Evolutionary conservation across 2,797 vertebrate species (phyloP).

Genomic region (Pteropus rufus): DNA sequence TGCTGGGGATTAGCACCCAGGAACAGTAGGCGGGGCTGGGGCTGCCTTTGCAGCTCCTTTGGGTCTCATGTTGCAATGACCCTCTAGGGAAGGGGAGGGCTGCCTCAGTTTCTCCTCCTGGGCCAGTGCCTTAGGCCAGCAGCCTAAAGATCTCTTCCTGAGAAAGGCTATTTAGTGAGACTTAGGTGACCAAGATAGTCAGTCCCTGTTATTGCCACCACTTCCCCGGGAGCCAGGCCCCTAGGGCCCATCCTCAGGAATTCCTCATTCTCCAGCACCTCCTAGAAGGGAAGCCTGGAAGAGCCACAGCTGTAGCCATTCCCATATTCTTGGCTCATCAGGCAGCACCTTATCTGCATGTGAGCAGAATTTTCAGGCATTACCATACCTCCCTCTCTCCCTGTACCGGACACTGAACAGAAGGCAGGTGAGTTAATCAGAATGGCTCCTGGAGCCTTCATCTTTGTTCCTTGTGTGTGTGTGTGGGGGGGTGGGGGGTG

Average conservation of each 20-base stretch:
- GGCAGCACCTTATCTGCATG: not conserved
- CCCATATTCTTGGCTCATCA: not conserved
- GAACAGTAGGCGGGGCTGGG: conserved; percentile 22
- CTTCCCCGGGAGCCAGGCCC: not conserved
- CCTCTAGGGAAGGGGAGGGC: not conserved
- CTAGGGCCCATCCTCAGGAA: not conserved
- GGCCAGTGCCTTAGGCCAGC: not conserved
- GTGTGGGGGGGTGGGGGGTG: not conserved
- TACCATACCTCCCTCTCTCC: not conserved
- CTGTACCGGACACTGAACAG: not conserved
- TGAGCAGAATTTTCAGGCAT: not conserved
- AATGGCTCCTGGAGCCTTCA: not conserved
- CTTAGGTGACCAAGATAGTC: not conserved
- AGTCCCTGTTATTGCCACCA: not conserved
- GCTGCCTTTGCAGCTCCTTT: not conserved
- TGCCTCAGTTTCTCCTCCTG: not conserved
- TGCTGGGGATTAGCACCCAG: not conserved
- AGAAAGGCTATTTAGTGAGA: not conserved
- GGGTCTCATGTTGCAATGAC: not conserved
- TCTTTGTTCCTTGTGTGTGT: not conserved
- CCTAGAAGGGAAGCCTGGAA: not conserved
- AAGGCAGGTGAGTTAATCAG: not conserved
- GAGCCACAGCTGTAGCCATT: not conserved
- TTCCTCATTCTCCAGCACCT: not conserved
- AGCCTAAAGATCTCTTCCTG: not conserved